Percentiles rank a stretch among this genome's conserved stretches.
Conservation (phyloP, 2,113 vertebrate genomes). For the Macaca fascicularis region T2T-MFA8v1.1 NC_088375.1:10939501-10940000, state of each 20-base stretch:
- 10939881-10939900: not conserved
- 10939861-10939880: not conserved
- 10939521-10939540: slow-evolving; percentile 27
- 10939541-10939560: slow-evolving; percentile 57
- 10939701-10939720: not conserved
- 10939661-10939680: slow-evolving; percentile 58
- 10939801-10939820: not conserved
- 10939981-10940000: not conserved
- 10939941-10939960: not conserved
- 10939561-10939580: slow-evolving; percentile 44
- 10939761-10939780: not conserved
- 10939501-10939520: slow-evolving; percentile 26
- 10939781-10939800: not conserved
- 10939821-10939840: not conserved
- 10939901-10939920: not conserved
- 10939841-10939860: not conserved
- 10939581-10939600: not conserved
- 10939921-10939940: too few species aligned
- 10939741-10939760: not conserved
- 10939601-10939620: slow-evolving; percentile 51
- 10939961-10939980: not conserved
- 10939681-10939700: slow-evolving; percentile 29
- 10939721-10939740: slow-evolving; percentile 22
- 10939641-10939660: slow-evolving; percentile 53
- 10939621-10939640: slow-evolving; percentile 67